Base-by-base conservation (phyloP, 2,113 vertebrate species). In the Trichechus manatus region DNA sequence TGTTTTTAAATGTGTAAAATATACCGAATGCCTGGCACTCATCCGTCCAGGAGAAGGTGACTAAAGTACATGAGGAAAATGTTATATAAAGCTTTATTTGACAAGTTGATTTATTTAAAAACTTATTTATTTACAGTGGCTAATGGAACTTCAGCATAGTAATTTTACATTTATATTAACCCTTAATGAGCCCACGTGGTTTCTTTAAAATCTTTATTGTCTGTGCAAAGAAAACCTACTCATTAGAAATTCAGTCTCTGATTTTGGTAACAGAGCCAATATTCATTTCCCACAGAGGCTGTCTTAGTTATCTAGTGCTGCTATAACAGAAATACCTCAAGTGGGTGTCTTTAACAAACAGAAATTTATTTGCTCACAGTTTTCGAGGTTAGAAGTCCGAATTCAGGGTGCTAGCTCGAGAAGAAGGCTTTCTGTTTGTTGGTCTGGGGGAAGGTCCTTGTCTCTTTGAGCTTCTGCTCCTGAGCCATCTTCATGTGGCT, bases 21-120 rank as follows among this genome's bases (percentile, higher is more conserved):
- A 61, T 93, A 84, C 63, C 53, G 70, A 95, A 85, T 93, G 44
- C 13, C 53, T 94, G 89, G 83, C 83, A 47, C 63, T 95, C 87
- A 44, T 94, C 77, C 70, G 77, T 89, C 66, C 29, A 83, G 42
- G 53, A 94, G 61, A 93, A 93, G 39, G 80, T 91, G 66, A 87
- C 44, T 66, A 33, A 75, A 88, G 25, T n/a, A 70, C 53, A 70
- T 1, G n/a, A 96, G n/a, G 53, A 95, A 95, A 95, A 92, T 85
- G 96, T 82, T 96, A 87, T 22, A 44, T 39, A 89, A 68, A 92
- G 72, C 53, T 96, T 96, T 96, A 87, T 93, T 93, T 86, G 81
- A 97, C 84, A 97, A 92, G 63, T 33, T 94, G 89, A 88, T 95
- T 97, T 96, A 97, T 97, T 96, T 96, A 89, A 97, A 96, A 97